Conservation (phyloP, 2,113 vertebrate species). For the Australoheros scitulus region DNA sequence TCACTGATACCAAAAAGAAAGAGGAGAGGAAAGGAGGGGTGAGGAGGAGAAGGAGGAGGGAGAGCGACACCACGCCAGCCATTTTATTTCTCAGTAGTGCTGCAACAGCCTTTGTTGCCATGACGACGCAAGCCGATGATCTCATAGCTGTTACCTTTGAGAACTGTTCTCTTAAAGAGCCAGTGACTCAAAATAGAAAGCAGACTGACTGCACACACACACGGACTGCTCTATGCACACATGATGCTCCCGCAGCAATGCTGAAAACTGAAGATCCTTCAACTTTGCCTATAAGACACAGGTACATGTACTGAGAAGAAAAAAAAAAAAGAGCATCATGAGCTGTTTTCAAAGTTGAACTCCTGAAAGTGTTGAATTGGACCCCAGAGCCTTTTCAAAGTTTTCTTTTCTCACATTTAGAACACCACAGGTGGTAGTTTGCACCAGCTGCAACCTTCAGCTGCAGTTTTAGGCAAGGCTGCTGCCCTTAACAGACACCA, state of each 20-base stretch:
- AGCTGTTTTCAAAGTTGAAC: background rate
- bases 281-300: background rate
- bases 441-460: background rate
- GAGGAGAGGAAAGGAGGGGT: slow-evolving; percentile 36
- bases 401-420: background rate
- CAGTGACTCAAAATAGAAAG: slow-evolving; percentile 53
- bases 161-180: slow-evolving; percentile 73
- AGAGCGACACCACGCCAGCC: slow-evolving; percentile 72
- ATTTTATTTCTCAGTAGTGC: slow-evolving; percentile 82
- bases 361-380: background rate
- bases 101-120: slow-evolving; percentile 83
- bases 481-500: background rate
- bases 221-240: slow-evolving; percentile 13
- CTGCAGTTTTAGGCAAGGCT: background rate
- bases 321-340: background rate
- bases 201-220: slow-evolving; percentile 43
- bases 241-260: slow-evolving; percentile 11
- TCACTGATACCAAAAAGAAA: slow-evolving; percentile 78
- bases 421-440: background rate
- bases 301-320: background rate
- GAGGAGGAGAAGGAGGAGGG: slow-evolving; percentile 27
- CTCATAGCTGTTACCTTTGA: slow-evolving; percentile 80
- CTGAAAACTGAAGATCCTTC: background rate
- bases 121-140: slow-evolving; percentile 81
- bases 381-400: background rate